Base-by-base conservation (phyloP, 2,888 invertebrate genomes). In the Podotricha telesiphe region DNA sequence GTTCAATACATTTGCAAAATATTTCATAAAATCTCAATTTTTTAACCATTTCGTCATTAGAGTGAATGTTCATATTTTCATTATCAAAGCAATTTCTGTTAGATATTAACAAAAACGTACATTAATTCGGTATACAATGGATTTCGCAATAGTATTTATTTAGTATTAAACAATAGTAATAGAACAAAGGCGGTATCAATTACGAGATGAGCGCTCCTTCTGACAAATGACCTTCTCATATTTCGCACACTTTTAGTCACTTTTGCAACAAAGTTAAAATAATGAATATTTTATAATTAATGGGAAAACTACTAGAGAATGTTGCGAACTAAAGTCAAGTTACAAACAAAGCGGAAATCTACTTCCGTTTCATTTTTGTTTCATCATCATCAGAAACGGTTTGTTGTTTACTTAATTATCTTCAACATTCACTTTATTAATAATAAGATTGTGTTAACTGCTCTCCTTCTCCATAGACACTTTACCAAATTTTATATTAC, bases 141-240 rank as follows among this genome's bases (percentile, higher is more conserved):
- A 42, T 40, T 42, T 45, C 11, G 10, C 28, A 45, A 28, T 47
- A 47, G 17, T 28, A 20, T 59, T n/a, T 11, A 45, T 59, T 59
- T 45, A 59, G 2, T 22, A 20, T n/a, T n/a, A 13, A 34, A 48
- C 47, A 62, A 62, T 61, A n/a, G 50, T 17, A 13, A 8, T 17
- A 17, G 40, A 45, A 59, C 42, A 59, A 40, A 59, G 22, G 50
- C 20, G 40, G 28, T 66, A 50, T 66, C 51, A 59, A 59, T 66
- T 59, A 59, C 22, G 40, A 42, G 59, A 66, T 59, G 51, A 66
- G 59, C 56, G 65, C 37, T 22, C 22, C 48, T 22, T 42, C 47
- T 58, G 58, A 66, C 28, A 48, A 66, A 66, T 66, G 66, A 66
- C 42, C 42, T 58, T 42, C 58, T 59, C 20, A 59, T 59, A 45